Percentiles rank a stretch among this genome's conserved stretches.
Evolutionary conservation across 2,113 vertebrate genomes (phyloP).

Genomic region (Potamarius usumacintae): DNA sequence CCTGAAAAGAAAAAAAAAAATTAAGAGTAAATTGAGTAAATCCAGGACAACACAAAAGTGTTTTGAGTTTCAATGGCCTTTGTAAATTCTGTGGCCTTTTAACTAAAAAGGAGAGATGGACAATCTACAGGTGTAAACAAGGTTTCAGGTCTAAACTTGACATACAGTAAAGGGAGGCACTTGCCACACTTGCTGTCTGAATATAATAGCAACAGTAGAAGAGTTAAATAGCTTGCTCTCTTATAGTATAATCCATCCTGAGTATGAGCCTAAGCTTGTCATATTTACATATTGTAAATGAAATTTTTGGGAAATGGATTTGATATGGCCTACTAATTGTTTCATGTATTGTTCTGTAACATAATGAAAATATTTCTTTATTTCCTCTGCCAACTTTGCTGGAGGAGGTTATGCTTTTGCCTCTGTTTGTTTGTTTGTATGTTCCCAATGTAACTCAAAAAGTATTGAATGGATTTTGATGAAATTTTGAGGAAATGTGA

Average conservation of each 20-base stretch:
- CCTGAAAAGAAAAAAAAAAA: constrained; percentile 48
- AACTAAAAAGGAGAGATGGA: constrained; percentile 21
- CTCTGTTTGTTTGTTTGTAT: too few species aligned
- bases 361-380: neutral
- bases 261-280: neutral
- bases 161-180: constrained; percentile 28
- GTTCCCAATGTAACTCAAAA: too few species aligned
- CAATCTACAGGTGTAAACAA: constrained; percentile 48
- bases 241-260: constrained; percentile 32
- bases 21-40: constrained; percentile 43
- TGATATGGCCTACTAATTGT: neutral
- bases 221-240: neutral
- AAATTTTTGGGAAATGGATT: neutral
- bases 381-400: neutral
- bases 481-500: too few species aligned
- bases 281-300: neutral
- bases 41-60: constrained; percentile 33
- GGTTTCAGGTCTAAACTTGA: constrained; percentile 59
- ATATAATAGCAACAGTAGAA: constrained; percentile 29
- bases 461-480: too few species aligned
- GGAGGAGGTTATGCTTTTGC: too few species aligned
- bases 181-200: constrained; percentile 10
- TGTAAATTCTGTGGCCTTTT: constrained; percentile 39
- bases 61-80: constrained; percentile 36
- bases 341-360: neutral